A percentile compares a stretch with the other conserved stretches of the same genome.
Evolutionary conservation across 2,888 invertebrate species (phyloP).

Genomic region (Nezara viridula): DNA sequence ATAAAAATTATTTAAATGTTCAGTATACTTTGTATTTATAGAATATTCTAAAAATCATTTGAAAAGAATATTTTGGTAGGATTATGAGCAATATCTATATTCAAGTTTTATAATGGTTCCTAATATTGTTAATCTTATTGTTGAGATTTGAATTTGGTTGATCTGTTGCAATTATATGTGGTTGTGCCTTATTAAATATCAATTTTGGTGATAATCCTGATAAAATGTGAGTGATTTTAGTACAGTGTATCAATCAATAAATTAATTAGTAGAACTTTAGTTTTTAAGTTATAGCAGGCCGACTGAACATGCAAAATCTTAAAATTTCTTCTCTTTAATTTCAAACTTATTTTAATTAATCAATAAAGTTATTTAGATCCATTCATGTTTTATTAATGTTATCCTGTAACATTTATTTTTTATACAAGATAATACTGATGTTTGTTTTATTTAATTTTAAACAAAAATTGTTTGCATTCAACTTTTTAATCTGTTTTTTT

Average conservation of each 20-base stretch:
- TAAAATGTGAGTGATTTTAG: background rate
- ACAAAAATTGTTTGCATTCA: background rate
- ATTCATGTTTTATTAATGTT: background rate
- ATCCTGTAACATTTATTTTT: background rate
- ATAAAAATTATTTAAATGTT: background rate
- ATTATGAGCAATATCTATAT: background rate
- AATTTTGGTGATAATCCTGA: background rate
- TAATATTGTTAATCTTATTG: too few relatives aligned
- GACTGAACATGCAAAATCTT: too few relatives aligned
- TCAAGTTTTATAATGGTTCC: too few relatives aligned
- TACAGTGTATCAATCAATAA: background rate
- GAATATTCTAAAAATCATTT: too few relatives aligned
- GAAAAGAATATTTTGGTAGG: background rate
- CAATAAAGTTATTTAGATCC: background rate
- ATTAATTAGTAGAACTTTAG: too few relatives aligned
- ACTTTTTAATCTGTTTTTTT: background rate
- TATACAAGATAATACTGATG: background rate
- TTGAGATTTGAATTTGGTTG: background rate
- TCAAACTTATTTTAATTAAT: background rate
- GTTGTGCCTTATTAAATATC: background rate
- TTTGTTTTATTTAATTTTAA: conserved; percentile 1
- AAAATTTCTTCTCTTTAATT: too few relatives aligned
- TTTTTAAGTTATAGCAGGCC: too few relatives aligned
- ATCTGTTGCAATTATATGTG: background rate
- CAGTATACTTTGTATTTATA: too few relatives aligned